phyloP scores from a whole-genome alignment of 2,888 invertebrate genomes.

The Aphidius colemani region DNA sequence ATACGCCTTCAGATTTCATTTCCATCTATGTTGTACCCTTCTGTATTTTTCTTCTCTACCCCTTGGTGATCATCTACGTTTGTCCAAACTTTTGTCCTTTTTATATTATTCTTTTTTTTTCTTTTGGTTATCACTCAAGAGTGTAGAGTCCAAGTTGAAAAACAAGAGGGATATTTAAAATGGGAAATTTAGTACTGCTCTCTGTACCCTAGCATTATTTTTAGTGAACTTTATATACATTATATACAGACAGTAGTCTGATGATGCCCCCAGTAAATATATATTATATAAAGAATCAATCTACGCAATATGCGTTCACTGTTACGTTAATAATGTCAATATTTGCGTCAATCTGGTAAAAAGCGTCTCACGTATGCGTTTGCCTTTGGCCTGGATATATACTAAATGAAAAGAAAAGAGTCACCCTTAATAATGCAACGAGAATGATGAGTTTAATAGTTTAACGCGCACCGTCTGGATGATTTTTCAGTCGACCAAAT shows the following conservation, averaged over 20 bases:
- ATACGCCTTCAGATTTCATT: slow-evolving; percentile 58
- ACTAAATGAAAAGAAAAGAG: slow-evolving; percentile 27
- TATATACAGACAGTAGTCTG: slow-evolving; percentile 6
- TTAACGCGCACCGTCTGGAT: slow-evolving; percentile 24
- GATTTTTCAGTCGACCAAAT: slow-evolving; percentile 20
- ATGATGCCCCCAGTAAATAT: slow-evolving; percentile 8
- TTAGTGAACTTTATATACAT: too few relatives aligned
- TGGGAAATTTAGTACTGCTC: background rate
- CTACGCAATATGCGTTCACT: slow-evolving; percentile 41
- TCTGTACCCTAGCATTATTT: slow-evolving; percentile 15
- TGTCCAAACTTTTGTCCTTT: slow-evolving; percentile 20
- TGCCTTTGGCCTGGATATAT: slow-evolving; percentile 31
- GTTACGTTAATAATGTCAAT: slow-evolving; percentile 47
- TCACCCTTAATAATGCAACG: slow-evolving; percentile 46
- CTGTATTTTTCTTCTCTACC: slow-evolving; percentile 29
- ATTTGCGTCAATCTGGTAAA: slow-evolving; percentile 51
- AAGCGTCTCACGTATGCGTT: slow-evolving; percentile 37
- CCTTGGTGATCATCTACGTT: slow-evolving; percentile 24
- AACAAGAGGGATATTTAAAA: slow-evolving; percentile 25
- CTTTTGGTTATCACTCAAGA: slow-evolving; percentile 1
- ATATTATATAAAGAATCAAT: slow-evolving; percentile 49
- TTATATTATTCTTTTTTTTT: background rate
- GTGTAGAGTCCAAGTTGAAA: slow-evolving; percentile 1
- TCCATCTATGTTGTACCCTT: slow-evolving; percentile 48
- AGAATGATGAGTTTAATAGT: slow-evolving; percentile 38